Conservation (phyloP, 2,888 invertebrate genomes). For the Onthophagus sagittarius region DNA sequence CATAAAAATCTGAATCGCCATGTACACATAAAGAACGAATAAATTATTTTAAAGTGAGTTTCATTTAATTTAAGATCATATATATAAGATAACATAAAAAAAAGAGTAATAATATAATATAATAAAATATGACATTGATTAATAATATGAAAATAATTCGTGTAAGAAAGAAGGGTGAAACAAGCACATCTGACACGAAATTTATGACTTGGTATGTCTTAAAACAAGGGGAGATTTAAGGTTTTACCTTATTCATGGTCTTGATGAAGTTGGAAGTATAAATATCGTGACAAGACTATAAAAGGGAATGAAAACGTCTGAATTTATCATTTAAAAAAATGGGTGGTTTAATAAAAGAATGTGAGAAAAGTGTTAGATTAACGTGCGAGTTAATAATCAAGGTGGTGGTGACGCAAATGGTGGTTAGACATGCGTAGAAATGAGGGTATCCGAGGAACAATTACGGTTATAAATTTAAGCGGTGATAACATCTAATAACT, state of each 20-base stretch:
- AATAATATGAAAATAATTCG: not conserved
- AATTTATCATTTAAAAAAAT: too few relatives aligned
- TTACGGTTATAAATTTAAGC: slow-evolving; percentile 3
- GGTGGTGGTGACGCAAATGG: not conserved
- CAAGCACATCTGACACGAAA: not conserved
- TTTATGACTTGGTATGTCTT: not conserved
- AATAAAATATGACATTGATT: not conserved
- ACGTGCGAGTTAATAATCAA: not conserved
- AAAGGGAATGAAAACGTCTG: too few relatives aligned
- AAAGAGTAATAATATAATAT: too few relatives aligned
- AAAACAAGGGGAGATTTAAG: not conserved
- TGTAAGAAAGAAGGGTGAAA: not conserved
- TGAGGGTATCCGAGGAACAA: not conserved
- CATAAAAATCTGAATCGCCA: too few relatives aligned
- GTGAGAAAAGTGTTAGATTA: not conserved
- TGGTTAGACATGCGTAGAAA: not conserved
- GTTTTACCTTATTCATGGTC: not conserved
- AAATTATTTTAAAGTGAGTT: too few relatives aligned
- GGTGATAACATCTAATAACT: not conserved
- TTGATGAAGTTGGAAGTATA: not conserved
- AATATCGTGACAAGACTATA: not conserved
- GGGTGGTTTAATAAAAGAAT: too few relatives aligned
- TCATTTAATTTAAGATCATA: too few relatives aligned
- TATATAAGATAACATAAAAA: too few relatives aligned
- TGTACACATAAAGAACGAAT: too few relatives aligned